Evolutionary conservation across 2,113 vertebrate species (phyloP).

Genomic region (Callipepla californica): DNA sequence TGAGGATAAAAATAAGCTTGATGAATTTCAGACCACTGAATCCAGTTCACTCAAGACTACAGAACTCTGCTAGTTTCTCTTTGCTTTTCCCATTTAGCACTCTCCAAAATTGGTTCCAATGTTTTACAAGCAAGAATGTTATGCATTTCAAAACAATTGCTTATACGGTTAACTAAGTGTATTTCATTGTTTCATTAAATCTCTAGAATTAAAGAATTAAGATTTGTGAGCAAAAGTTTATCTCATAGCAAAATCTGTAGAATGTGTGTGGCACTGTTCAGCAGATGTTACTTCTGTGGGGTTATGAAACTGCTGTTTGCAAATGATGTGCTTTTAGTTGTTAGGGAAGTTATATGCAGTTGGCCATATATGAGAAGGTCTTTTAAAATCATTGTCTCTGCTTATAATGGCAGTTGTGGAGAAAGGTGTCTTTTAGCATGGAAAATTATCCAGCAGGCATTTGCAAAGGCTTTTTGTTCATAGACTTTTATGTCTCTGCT

Average conservation of each 20-base stretch:
- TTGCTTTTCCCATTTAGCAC: background rate
- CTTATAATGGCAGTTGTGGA: background rate
- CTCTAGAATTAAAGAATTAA: background rate
- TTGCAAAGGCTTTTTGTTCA: background rate
- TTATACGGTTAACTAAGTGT: background rate
- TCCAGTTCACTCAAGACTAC: background rate
- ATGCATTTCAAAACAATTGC: background rate
- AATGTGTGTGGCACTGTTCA: background rate
- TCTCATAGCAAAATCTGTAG: background rate
- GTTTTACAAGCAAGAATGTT: background rate
- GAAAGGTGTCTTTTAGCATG: background rate
- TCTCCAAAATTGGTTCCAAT: background rate
- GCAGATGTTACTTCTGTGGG: background rate
- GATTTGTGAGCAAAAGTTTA: background rate
- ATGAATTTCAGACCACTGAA: background rate
- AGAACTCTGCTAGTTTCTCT: background rate
- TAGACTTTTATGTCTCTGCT: background rate
- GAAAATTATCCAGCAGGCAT: background rate
- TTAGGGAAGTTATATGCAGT: background rate
- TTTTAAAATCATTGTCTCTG: background rate
- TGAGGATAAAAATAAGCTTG: background rate
- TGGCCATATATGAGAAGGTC: background rate
- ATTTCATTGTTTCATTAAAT: background rate
- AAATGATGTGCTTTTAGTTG: rapidly evolving
- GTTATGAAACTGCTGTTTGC: background rate